Evolutionary conservation across 1,140 invertebrate species (phyloP).

Genomic region (Ceratina calcarata): DNA sequence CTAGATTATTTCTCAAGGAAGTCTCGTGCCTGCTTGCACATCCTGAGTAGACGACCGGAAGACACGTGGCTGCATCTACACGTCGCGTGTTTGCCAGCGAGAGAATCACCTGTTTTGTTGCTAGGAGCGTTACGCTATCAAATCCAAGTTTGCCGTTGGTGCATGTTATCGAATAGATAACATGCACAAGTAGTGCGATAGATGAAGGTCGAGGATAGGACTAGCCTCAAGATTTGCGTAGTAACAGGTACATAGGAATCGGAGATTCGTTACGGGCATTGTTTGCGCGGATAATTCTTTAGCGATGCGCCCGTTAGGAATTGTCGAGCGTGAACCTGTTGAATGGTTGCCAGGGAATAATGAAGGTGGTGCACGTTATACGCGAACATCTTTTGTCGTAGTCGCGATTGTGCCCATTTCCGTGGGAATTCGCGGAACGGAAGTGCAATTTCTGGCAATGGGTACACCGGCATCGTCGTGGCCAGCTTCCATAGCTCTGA

Average conservation of each 20-base stretch:
- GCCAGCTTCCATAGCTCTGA: conserved; percentile 52
- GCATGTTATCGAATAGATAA: conserved; percentile 45
- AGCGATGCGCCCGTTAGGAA: conserved; percentile 3
- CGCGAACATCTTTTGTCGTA: conserved; percentile 57
- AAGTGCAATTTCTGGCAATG: conserved; percentile 76
- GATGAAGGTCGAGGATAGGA: conserved; percentile 41
- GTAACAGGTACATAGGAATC: background rate
- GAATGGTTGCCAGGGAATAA: conserved; percentile 51
- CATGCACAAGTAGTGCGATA: conserved; percentile 43
- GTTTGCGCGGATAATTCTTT: conserved; percentile 1
- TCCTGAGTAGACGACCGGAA: conserved; percentile 49
- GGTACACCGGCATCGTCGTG: conserved; percentile 43
- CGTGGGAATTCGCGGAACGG: conserved; percentile 79
- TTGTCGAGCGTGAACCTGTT: conserved; percentile 7
- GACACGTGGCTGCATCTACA: conserved; percentile 46
- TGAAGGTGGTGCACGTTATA: conserved; percentile 49
- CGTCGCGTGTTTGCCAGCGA: conserved; percentile 44
- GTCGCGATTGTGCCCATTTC: conserved; percentile 74
- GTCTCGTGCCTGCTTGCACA: conserved; percentile 43
- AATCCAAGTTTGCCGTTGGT: conserved; percentile 44
- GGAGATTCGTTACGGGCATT: background rate
- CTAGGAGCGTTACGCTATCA: conserved; percentile 54
- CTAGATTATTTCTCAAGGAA: conserved; percentile 59
- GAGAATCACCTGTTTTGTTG: conserved; percentile 60
- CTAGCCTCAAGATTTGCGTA: background rate